Evolutionary conservation across 2,113 vertebrate species (phyloP), one percentile per base, ranked within the genome.

Genomic region (Pollachius pollachius): DNA sequence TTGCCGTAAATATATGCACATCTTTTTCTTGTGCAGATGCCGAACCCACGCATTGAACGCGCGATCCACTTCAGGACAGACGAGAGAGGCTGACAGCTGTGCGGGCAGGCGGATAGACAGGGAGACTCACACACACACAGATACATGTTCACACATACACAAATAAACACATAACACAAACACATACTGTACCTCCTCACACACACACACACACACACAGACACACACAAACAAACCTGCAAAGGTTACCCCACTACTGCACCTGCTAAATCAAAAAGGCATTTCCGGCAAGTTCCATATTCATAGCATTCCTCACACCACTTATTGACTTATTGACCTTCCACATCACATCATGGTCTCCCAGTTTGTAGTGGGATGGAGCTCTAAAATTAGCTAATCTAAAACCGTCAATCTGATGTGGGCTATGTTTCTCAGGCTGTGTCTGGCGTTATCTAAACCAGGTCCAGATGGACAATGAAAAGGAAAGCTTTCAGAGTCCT

Each of bases 261-360:
- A 68, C 71, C 73, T 75, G 27, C 66, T 78, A 84, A 84, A 76
- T 48, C 25, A 76, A 77, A 84, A 54, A 67, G 80, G 62, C 83
- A 77, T 86, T 87, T 88, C 73, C 81, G 70, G 75, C 81, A 80
- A 80, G 74, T 74, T 83, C 69, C 79, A 84, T 82, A 85, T 86
- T 86, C 77, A 86, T 83, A 79, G 83, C 76, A 74, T 13, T 86
- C 84, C 85, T 75, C 68, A 72, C 70, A 76, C 73, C 83, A 82
- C 82, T 88, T 86, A 87, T 88, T 80, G 80, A 80, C 80, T 84
- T 88, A 89, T 88, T 86, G 87, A 91, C 88, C 82, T 84, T 84
- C 78, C 89, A 74, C 62, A 77, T 80, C 73, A 79, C 77, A 84
- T 89, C 83, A 86, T 78, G 25, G 76, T 82, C 88, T 86, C 78